Conservation (phyloP, 2,797 vertebrate species). For the Brachymystax lenok region DNA sequence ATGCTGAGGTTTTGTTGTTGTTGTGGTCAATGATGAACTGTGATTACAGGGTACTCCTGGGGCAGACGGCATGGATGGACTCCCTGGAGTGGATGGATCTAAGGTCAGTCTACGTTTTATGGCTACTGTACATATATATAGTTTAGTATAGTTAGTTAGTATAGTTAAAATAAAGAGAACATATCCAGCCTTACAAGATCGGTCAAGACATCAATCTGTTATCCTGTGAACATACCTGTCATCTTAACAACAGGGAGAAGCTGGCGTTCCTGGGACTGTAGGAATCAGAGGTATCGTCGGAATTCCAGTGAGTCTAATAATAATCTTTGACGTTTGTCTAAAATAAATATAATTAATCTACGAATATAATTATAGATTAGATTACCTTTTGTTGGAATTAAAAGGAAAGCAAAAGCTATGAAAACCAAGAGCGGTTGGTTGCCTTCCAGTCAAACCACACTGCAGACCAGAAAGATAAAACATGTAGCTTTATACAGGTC, state of each 20-base stretch:
- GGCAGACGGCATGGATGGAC: constrained; percentile 68
- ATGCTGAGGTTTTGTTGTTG: not conserved
- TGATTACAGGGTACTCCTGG: constrained; percentile 70
- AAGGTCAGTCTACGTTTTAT: constrained; percentile 63
- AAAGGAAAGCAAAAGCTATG: not conserved
- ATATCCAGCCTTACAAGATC: not conserved
- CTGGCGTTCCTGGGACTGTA: constrained; percentile 67
- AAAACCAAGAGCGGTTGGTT: not conserved
- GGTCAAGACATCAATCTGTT: not conserved
- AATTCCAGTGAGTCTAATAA: constrained; percentile 75
- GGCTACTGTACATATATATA: not conserved
- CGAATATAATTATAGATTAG: not conserved
- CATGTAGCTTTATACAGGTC: constrained; percentile 16
- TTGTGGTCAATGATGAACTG: constrained; percentile 24
- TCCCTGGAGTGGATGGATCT: constrained; percentile 66
- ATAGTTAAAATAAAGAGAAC: no score
- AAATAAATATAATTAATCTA: not conserved
- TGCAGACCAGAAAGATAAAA: constrained; percentile 18
- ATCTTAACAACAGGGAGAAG: constrained; percentile 69
- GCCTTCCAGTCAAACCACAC: not conserved
- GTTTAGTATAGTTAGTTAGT: no score
- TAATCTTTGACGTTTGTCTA: not conserved
- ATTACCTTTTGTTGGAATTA: not conserved
- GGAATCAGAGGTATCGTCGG: constrained; percentile 79
- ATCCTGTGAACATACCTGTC: not conserved